Evolutionary conservation across 1,140 invertebrate genomes (phyloP).

Genomic region (Drosophila orosa): DNA sequence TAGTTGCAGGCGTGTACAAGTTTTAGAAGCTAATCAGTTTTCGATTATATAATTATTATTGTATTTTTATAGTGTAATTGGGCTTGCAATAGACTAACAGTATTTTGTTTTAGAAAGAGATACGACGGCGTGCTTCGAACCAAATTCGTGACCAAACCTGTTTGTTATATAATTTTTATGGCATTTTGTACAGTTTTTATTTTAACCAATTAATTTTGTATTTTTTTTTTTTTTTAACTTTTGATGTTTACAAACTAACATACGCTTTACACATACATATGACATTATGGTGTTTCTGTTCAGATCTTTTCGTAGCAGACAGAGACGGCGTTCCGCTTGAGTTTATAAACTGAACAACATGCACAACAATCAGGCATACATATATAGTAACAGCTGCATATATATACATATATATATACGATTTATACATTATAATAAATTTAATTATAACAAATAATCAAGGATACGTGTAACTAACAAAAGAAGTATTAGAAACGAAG

Average conservation of each 20-base stretch:
- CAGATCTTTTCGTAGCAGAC: conserved; percentile 41
- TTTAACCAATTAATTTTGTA: conserved; percentile 48
- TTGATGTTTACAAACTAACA: conserved; percentile 50
- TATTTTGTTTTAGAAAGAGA: conserved; percentile 73
- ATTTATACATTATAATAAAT: conserved; percentile 58
- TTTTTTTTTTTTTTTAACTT: conserved; percentile 23
- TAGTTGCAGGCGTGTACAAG: conserved; percentile 70
- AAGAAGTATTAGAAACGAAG: conserved; percentile 71
- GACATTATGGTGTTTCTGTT: conserved; percentile 69
- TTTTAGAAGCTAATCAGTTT: conserved; percentile 76
- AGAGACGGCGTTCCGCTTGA: conserved; percentile 67
- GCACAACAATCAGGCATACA: conserved; percentile 80
- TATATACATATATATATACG: conserved; percentile 64
- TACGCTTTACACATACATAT: conserved; percentile 67
- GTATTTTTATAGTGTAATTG: conserved; percentile 73
- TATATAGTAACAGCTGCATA: conserved; percentile 72
- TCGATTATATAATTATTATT: conserved; percentile 62
- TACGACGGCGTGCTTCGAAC: conserved; percentile 70
- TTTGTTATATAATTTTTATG: conserved; percentile 81
- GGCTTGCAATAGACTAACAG: conserved; percentile 81
- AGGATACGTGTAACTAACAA: conserved; percentile 79
- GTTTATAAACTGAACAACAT: conserved; percentile 71
- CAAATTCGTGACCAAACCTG: conserved; percentile 79
- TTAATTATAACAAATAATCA: conserved; percentile 66
- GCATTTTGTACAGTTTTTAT: conserved; percentile 75